Base-by-base conservation (phyloP, 2,888 invertebrate genomes). In the Pediacus dermestoides region DNA sequence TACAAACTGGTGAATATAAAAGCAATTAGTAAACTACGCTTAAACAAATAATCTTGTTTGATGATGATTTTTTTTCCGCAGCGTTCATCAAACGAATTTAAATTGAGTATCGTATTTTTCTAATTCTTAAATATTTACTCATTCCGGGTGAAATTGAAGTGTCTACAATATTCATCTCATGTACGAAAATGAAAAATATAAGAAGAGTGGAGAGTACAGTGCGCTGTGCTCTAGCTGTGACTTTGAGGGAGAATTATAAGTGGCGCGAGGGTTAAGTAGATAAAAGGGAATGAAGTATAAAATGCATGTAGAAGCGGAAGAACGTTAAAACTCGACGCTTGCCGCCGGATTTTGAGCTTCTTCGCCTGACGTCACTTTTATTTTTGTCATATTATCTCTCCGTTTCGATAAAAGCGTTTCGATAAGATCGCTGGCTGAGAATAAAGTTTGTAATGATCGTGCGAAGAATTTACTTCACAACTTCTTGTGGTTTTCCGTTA, bases 201-300 rank as follows among this genome's bases (percentile, higher is more conserved):
- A n/a, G n/a, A n/a, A n/a, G n/a, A n/a, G n/a, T n/a, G n/a, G n/a
- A n/a, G n/a, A n/a, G n/a, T n/a, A n/a, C n/a, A n/a, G n/a, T n/a
- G 23, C n/a, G 9, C 3, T 23, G n/a, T 23, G 9, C 9, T 23
- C 10, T 23, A 13, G 23, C 22, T 26, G 25, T 32, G 18, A 31
- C 37, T 31, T 41, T 34, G 31, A 37, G 42, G 35, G 39, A 39
- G 44, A 44, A 44, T 45, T 42, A 46, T 48, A 46, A 48, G 48
- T 41, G 39, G 41, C 34, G 43, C 37, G 34, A 43, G 39, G 45
- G 43, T 46, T 45, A 48, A 48, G 48, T 45, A 43, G 48, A 45
- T 48, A 48, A 48, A 48, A 44, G 47, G 42, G 47, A 48, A 40
- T 35, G 42, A 45, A 46, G 42, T 45, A 45, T 48, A 46, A 48